These are phyloP conservation scores for Pristionchus maxplancki DNA, from an alignment of 2,888 invertebrate species.

Conservation along the genomic window DNA sequence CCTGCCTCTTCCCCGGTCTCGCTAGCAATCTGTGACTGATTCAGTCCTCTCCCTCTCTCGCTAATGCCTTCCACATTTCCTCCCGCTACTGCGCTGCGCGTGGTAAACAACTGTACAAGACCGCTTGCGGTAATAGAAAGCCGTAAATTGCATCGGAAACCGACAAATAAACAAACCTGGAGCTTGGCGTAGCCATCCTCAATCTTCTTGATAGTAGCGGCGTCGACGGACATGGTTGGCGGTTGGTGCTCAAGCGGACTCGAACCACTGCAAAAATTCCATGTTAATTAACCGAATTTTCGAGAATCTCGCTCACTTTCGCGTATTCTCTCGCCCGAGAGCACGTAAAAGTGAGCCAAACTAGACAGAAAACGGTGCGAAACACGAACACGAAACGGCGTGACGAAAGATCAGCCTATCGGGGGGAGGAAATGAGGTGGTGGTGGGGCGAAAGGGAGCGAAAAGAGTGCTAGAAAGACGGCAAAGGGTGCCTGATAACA, in stretches of 20 bases:
- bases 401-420: neutral
- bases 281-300: neutral
- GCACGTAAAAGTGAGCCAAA: neutral
- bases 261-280: constrained; percentile 10
- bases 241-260: constrained; percentile 27
- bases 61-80: constrained; percentile 26
- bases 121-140: neutral
- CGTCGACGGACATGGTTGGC: constrained; percentile 43
- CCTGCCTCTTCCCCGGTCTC: neutral
- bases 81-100: neutral
- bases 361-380: neutral
- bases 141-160: neutral
- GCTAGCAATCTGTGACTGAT: constrained; percentile 23
- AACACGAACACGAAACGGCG: constrained; percentile 32
- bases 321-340: neutral
- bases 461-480: neutral
- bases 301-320: neutral
- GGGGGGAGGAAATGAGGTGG: neutral
- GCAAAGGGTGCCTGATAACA: neutral
- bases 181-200: constrained; percentile 75
- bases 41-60: neutral
- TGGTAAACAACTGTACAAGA: constrained; percentile 3
- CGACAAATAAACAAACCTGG: constrained; percentile 60
- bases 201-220: constrained; percentile 61
- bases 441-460: no score